phyloP scores from a whole-genome alignment of 1,140 invertebrate genomes.

The Sitodiplosis mosellana region DNA sequence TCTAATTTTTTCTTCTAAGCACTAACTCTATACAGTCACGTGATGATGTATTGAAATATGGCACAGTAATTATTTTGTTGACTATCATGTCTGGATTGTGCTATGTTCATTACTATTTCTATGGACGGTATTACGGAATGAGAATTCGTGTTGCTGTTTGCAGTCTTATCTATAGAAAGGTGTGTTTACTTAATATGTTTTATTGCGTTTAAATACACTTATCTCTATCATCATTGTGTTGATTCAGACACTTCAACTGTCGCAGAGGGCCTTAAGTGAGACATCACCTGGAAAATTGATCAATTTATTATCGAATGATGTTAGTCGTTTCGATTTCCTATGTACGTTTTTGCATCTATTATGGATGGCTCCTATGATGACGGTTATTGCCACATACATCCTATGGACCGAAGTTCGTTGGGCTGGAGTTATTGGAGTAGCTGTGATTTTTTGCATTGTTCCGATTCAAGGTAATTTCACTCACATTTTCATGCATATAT shows the following conservation, averaged over 20 bases:
- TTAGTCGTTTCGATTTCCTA: slow-evolving; percentile 39
- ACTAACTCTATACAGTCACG: neutral
- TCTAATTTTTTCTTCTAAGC: neutral
- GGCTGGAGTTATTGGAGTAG: slow-evolving; percentile 48
- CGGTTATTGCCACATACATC: slow-evolving; percentile 39
- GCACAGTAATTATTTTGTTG: slow-evolving; percentile 29
- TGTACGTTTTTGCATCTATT: slow-evolving; percentile 42
- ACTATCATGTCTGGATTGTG: slow-evolving; percentile 27
- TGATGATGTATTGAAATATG: slow-evolving; percentile 28
- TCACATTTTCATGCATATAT: too few relatives aligned
- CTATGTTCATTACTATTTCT: slow-evolving; percentile 36
- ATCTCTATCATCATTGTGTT: slow-evolving; percentile 58
- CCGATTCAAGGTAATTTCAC: slow-evolving; percentile 40
- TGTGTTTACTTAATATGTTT: slow-evolving; percentile 36
- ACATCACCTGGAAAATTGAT: slow-evolving; percentile 69
- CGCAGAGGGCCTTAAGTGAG: slow-evolving; percentile 41
- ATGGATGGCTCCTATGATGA: slow-evolving; percentile 44
- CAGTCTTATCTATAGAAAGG: slow-evolving; percentile 42
- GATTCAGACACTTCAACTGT: slow-evolving; percentile 34
- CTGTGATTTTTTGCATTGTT: slow-evolving; percentile 44
- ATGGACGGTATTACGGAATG: slow-evolving; percentile 37
- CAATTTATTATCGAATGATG: slow-evolving; percentile 66
- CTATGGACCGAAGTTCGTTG: slow-evolving; percentile 42
- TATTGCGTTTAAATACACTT: too few relatives aligned
- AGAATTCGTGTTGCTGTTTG: slow-evolving; percentile 36